Conservation (phyloP, 2,113 vertebrate species). For the Catharus bicknelli region DNA sequence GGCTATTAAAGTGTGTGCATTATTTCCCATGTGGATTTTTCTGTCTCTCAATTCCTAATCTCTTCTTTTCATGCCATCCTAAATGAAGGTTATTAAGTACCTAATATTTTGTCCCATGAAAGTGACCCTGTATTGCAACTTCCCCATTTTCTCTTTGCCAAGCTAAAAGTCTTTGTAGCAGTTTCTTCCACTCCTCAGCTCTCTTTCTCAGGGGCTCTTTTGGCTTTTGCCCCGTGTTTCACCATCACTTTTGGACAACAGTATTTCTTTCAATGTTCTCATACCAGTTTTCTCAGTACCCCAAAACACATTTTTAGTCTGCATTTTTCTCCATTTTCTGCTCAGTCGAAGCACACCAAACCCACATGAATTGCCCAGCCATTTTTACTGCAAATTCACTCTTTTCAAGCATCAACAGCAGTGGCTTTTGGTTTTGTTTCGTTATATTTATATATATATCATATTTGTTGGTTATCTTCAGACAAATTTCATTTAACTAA, state of each 20-base stretch:
- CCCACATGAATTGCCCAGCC: not conserved
- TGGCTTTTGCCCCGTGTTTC: not conserved
- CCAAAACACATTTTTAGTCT: not conserved
- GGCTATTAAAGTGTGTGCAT: not conserved
- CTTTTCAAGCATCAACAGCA: not conserved
- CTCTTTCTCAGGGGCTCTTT: not conserved
- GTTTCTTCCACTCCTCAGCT: not conserved
- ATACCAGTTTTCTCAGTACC: not conserved
- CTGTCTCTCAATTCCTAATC: not conserved
- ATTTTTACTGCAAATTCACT: not conserved
- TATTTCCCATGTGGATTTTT: constrained; percentile 33
- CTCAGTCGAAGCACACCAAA: not conserved
- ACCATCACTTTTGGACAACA: not conserved
- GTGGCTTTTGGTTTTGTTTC: not conserved
- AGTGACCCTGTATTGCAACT: not conserved
- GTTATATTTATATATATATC: not conserved
- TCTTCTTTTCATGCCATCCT: constrained; percentile 13
- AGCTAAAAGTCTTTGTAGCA: not conserved
- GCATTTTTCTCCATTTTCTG: not conserved
- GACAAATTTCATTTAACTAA: not conserved
- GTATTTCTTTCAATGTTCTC: not conserved
- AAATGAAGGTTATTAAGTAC: not conserved
- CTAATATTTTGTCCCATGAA: not conserved
- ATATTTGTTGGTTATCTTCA: not conserved
- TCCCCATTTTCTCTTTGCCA: not conserved